Evolutionary conservation across 1,140 invertebrate genomes (phyloP).

Genomic region (Drosophila simulans): DNA sequence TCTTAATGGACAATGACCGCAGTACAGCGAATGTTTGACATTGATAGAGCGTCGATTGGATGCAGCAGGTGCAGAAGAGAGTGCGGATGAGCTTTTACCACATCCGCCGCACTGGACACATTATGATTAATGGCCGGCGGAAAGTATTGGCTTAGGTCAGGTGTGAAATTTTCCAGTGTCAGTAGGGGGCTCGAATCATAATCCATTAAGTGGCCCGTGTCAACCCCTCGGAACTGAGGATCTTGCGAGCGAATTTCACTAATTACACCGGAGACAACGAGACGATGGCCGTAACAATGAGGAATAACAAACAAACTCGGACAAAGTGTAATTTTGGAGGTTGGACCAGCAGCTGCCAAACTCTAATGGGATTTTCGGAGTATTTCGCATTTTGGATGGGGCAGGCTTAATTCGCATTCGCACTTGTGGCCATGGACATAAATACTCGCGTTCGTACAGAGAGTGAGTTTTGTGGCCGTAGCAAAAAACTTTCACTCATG

Average conservation of each 20-base stretch:
- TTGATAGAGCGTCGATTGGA: slow-evolving; percentile 50
- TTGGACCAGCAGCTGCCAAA: slow-evolving; percentile 50
- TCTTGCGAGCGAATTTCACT: slow-evolving; percentile 57
- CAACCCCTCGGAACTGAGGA: slow-evolving; percentile 26
- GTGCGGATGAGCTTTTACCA: slow-evolving; percentile 34
- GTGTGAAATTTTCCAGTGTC: slow-evolving; percentile 44
- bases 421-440: slow-evolving; percentile 47
- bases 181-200: slow-evolving; percentile 30
- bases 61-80: slow-evolving; percentile 25
- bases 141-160: slow-evolving; percentile 47
- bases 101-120: slow-evolving; percentile 39
- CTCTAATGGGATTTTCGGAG: slow-evolving; percentile 51
- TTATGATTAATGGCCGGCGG: slow-evolving; percentile 53
- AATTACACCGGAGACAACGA: slow-evolving; percentile 55
- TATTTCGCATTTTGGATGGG: slow-evolving; percentile 10
- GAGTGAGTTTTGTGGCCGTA: slow-evolving; percentile 38
- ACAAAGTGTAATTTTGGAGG: slow-evolving; percentile 34
- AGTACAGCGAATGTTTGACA: slow-evolving; percentile 30
- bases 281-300: slow-evolving; percentile 40
- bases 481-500: slow-evolving; percentile 74
- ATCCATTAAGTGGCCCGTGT: slow-evolving; percentile 64
- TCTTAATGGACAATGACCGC: slow-evolving; percentile 42
- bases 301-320: slow-evolving; percentile 41
- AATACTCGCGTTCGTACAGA: slow-evolving; percentile 17
- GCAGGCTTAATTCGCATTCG: slow-evolving; percentile 52